phyloP scores from a whole-genome alignment of 2,113 vertebrate species.

The Chiloscyllium plagiosum region DNA sequence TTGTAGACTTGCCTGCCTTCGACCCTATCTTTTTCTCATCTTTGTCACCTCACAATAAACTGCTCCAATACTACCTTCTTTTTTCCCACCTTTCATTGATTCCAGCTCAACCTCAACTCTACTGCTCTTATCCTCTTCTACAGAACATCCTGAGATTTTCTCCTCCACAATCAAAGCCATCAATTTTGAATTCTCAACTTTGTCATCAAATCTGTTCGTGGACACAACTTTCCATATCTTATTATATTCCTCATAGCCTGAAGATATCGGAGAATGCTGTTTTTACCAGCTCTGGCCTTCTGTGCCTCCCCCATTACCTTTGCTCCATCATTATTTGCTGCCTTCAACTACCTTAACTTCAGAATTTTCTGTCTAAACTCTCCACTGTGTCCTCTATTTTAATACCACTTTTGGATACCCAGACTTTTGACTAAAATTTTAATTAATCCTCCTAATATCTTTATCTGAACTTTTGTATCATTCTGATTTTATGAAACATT shows the following conservation, averaged over 20 bases:
- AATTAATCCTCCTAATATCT: not conserved
- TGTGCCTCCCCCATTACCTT: not conserved
- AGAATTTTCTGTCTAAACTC: not conserved
- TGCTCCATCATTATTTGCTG: not conserved
- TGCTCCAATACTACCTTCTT: not conserved
- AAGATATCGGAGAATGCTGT: not conserved
- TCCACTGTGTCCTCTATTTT: not conserved
- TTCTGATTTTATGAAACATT: not conserved
- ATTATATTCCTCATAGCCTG: not conserved
- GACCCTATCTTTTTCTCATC: not conserved
- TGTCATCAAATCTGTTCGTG: not conserved
- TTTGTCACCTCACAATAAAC: not conserved
- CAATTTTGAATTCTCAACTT: not conserved
- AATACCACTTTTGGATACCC: not conserved
- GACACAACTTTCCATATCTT: not conserved
- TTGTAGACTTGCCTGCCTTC: too few species aligned
- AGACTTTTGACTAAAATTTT: not conserved
- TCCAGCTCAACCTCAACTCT: not conserved
- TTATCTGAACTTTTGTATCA: not conserved
- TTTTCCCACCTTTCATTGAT: not conserved
- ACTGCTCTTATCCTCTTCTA: not conserved
- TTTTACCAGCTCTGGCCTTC: not conserved
- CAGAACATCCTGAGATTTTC: not conserved
- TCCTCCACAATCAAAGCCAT: not conserved
- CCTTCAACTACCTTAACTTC: not conserved